Conservation (phyloP, 2,113 vertebrate genomes). For the Malurus elegans region DNA sequence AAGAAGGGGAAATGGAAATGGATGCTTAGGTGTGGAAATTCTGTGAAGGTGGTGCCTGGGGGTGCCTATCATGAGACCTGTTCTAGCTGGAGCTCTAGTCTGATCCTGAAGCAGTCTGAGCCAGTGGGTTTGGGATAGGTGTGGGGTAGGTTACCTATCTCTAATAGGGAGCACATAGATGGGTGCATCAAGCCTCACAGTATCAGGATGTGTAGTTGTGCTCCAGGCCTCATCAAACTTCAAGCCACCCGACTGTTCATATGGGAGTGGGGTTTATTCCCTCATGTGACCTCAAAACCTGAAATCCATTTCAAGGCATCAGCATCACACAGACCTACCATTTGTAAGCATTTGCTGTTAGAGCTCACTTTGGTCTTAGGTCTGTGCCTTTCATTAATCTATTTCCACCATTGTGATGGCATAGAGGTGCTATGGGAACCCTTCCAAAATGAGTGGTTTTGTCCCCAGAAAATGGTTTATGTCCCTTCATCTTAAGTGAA, state of each 20-base stretch:
- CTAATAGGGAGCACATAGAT: neutral
- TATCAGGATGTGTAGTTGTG: neutral
- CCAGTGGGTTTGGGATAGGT: neutral
- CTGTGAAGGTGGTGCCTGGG: accelerated
- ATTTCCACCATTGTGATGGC: neutral
- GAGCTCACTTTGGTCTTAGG: neutral
- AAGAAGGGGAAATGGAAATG: neutral
- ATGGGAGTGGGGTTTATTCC: accelerated
- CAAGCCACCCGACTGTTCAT: neutral
- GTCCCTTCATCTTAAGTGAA: neutral
- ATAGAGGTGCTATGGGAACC: neutral
- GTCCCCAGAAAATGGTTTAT: neutral
- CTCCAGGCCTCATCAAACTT: neutral
- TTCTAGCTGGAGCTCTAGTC: neutral
- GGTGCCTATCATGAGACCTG: accelerated
- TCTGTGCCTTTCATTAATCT: neutral
- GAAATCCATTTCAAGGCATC: neutral
- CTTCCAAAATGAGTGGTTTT: neutral
- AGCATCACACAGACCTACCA: neutral
- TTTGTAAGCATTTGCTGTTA: neutral
- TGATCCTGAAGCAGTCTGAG: neutral
- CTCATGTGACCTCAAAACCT: neutral
- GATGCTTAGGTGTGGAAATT: neutral
- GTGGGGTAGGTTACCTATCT: neutral
- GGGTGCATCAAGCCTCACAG: accelerated